Percentiles rank a stretch among this genome's conserved stretches.
Conservation (phyloP, 2,888 invertebrate genomes). For the Caprella mutica region DNA sequence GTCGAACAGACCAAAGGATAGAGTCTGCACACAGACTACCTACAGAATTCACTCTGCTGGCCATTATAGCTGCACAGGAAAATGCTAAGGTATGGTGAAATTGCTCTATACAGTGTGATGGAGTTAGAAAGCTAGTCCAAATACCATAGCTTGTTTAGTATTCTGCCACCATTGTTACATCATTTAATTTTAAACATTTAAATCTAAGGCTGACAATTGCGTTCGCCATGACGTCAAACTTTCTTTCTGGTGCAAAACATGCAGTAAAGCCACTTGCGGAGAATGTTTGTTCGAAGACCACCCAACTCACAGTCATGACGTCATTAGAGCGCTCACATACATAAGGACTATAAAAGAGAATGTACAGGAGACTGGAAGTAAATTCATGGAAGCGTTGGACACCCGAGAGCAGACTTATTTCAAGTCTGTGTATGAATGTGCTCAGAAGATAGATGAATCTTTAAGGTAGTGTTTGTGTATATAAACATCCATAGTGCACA, state of each 20-base stretch:
- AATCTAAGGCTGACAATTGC: constrained; percentile 25
- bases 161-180: no score
- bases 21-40: constrained; percentile 25
- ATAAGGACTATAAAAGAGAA: constrained; percentile 22
- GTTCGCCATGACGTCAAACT: constrained; percentile 25
- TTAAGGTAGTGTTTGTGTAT: no score
- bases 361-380: constrained; percentile 18
- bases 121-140: no score
- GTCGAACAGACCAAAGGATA: constrained; percentile 27
- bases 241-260: constrained; percentile 30
- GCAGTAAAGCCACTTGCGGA: constrained; percentile 19
- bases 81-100: constrained; percentile 15
- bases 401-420: constrained; percentile 17
- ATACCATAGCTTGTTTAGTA: no score
- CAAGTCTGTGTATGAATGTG: constrained; percentile 11
- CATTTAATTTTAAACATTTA: background rate
- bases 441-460: constrained; percentile 21
- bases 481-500: no score
- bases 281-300: constrained; percentile 33
- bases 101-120: background rate
- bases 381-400: constrained; percentile 30
- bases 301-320: constrained; percentile 24
- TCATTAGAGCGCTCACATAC: constrained; percentile 26
- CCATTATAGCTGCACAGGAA: constrained; percentile 29
- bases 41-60: constrained; percentile 32